phyloP scores from a whole-genome alignment of 2,113 vertebrate genomes.

The Tamias sibiricus region DNA sequence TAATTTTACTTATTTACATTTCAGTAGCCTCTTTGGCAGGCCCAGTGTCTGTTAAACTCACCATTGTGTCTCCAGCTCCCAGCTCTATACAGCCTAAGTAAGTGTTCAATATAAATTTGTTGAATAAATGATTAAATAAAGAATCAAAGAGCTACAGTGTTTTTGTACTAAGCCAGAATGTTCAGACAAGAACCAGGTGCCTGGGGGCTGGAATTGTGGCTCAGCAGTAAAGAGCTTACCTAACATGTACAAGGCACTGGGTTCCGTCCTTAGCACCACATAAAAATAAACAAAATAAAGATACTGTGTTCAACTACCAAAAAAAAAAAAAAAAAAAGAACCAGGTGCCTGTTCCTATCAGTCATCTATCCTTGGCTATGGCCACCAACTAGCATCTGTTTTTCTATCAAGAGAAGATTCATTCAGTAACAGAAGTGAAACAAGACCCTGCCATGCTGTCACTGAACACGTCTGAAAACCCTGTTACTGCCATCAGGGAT shows the following conservation, averaged over 20 bases:
- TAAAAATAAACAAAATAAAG: too few species aligned
- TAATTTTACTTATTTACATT: neutral
- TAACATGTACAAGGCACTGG: too few species aligned
- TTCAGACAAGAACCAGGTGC: conserved; percentile 9
- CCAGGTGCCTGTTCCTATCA: neutral
- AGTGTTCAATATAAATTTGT: neutral
- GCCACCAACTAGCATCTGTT: conserved; percentile 3
- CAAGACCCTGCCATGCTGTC: neutral
- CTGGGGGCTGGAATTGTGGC: too few species aligned
- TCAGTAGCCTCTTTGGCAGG: neutral
- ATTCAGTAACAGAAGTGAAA: conserved; percentile 34
- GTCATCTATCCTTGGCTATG: neutral
- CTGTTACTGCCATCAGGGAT: conserved; percentile 1
- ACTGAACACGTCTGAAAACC: neutral
- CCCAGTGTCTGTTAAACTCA: neutral
- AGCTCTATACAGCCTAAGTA: neutral
- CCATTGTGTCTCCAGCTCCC: neutral
- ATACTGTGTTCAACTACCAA: too few species aligned
- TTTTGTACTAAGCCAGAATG: conserved; percentile 23
- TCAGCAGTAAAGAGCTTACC: too few species aligned
- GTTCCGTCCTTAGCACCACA: too few species aligned
- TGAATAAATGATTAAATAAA: conserved; percentile 8
- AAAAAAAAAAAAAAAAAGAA: too few species aligned
- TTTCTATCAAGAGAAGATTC: conserved; percentile 1
- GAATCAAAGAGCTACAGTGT: neutral